A percentile compares a stretch with the other conserved stretches of the same genome.
Evolutionary conservation across 2,888 invertebrate species (phyloP).

Genomic region (Pterostichus madidus): DNA sequence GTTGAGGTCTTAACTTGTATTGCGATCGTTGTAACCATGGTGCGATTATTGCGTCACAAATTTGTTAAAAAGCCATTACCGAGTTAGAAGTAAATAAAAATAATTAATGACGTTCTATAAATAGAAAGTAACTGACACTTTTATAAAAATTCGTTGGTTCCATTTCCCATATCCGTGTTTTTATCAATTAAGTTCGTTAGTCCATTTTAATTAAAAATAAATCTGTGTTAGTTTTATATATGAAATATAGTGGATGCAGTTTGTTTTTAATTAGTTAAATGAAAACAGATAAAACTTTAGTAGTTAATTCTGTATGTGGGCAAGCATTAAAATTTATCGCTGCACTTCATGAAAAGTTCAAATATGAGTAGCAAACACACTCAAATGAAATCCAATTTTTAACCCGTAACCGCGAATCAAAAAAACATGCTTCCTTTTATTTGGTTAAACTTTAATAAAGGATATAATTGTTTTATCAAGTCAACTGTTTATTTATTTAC

Average conservation of each 20-base stretch:
- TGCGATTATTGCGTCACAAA: no score
- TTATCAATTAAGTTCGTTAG: constrained; percentile 53
- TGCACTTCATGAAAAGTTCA: constrained; percentile 27
- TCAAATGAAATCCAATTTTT: no score
- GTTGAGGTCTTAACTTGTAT: no score
- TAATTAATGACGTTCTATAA: constrained; percentile 1
- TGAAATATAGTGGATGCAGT: constrained; percentile 30
- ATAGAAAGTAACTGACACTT: background rate
- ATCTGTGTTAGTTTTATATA: constrained; percentile 25
- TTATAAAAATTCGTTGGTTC: constrained; percentile 25
- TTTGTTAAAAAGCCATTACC: background rate
- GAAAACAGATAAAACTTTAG: constrained; percentile 45
- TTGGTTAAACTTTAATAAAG: no score
- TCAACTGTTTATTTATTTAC: no score
- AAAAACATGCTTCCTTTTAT: no score
- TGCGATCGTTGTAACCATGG: no score
- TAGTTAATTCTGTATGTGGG: constrained; percentile 22
- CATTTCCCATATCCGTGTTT: constrained; percentile 17
- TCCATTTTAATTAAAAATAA: constrained; percentile 44
- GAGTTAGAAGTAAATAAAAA: constrained; percentile 4
- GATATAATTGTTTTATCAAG: no score
- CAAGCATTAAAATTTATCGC: constrained; percentile 32
- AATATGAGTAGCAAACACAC: no score
- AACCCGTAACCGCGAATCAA: no score
- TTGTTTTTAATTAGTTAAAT: constrained; percentile 46